A percentile compares a stretch with the other conserved stretches of the same genome.
Evolutionary conservation across 1,140 invertebrate species (phyloP).

Genomic region (Drosophila athabasca): DNA sequence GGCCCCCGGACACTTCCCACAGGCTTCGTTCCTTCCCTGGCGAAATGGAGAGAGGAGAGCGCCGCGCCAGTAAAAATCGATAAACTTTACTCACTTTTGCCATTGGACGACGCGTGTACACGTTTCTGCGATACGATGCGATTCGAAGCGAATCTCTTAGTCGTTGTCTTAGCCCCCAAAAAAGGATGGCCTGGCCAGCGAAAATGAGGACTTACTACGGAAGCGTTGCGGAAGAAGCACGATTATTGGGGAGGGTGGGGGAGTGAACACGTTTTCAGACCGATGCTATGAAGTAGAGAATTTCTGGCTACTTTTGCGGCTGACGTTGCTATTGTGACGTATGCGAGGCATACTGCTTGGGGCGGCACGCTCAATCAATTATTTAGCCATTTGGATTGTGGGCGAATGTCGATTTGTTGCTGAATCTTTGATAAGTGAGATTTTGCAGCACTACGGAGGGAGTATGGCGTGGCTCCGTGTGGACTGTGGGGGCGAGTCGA

Average conservation of each 20-base stretch:
- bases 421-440: slow-evolving; percentile 18
- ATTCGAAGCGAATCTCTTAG: slow-evolving; percentile 14
- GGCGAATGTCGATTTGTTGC: slow-evolving; percentile 5
- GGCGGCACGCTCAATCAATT: slow-evolving; percentile 19
- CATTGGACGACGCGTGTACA: slow-evolving; percentile 43
- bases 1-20: slow-evolving; percentile 31
- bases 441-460: slow-evolving; percentile 22
- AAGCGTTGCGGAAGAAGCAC: no score
- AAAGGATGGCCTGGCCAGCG: no score
- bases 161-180: not conserved
- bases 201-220: no score
- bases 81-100: slow-evolving; percentile 68
- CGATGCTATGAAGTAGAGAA: slow-evolving; percentile 35
- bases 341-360: slow-evolving; percentile 35
- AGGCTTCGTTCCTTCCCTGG: no score
- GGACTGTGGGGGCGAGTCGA: slow-evolving; percentile 1
- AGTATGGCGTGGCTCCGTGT: slow-evolving; percentile 5
- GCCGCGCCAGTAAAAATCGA: slow-evolving; percentile 65
- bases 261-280: no score
- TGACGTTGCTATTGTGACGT: slow-evolving; percentile 21
- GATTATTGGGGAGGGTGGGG: no score
- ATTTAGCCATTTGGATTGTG: slow-evolving; percentile 24
- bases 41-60: not conserved
- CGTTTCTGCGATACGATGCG: not conserved
- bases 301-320: slow-evolving; percentile 16